Percentiles rank a stretch among this genome's conserved stretches.
Conservation (phyloP, 2,888 invertebrate species). For the Clitarchus hookeri region DNA sequence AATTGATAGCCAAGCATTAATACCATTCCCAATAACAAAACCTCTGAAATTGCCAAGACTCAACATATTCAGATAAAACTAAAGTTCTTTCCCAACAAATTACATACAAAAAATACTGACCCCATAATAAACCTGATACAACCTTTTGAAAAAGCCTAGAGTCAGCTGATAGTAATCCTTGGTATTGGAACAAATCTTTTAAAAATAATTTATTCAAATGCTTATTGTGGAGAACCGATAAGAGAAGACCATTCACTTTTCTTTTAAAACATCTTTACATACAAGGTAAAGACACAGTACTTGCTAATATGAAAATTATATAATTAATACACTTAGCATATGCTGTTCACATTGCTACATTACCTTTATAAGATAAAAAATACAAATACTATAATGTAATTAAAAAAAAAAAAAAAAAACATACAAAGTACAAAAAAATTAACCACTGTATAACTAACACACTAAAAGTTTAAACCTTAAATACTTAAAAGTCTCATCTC, state of each 20-base stretch:
- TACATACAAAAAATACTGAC: too few species aligned
- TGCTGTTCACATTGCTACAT: neutral
- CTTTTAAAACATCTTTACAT: neutral
- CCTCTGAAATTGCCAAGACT: too few species aligned
- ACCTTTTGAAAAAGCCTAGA: too few species aligned
- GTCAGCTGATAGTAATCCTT: too few species aligned
- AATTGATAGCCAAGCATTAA: too few species aligned
- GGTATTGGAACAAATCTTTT: neutral
- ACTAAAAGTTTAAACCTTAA: neutral
- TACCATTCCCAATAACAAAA: too few species aligned
- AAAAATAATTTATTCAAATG: neutral
- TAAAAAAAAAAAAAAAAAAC: too few species aligned
- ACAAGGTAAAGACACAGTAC: neutral
- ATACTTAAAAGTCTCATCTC: too few species aligned
- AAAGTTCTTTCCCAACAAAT: too few species aligned
- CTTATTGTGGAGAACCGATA: neutral
- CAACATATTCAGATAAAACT: too few species aligned
- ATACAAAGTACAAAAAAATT: neutral
- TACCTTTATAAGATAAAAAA: neutral
- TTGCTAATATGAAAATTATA: neutral
- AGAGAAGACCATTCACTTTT: too few species aligned
- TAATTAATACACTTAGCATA: neutral
- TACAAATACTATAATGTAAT: neutral
- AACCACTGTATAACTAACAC: neutral
- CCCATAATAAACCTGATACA: too few species aligned